These are phyloP conservation scores for Lutjanus argentimaculatus DNA, from an alignment of 2,797 vertebrate genomes.

Conservation along the genomic window DNA sequence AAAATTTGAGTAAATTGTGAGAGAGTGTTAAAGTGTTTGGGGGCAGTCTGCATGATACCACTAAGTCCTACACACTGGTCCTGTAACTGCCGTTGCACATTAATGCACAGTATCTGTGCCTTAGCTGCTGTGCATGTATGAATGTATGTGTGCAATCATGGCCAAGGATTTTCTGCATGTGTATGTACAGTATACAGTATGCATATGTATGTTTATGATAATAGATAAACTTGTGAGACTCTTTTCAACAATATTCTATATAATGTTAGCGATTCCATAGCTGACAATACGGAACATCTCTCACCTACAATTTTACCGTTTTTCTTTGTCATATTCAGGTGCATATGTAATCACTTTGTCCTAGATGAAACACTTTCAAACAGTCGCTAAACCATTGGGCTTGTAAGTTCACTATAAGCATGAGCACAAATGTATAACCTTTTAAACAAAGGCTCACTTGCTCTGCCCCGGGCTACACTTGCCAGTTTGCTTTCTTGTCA, in stretches of 20 bases:
- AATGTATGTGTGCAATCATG: too few species aligned
- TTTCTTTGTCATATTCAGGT: conserved; percentile 26
- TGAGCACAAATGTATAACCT: conserved; percentile 73
- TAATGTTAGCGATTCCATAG: background rate
- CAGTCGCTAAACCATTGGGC: conserved; percentile 34
- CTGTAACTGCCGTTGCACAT: too few species aligned
- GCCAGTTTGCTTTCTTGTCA: conserved; percentile 78
- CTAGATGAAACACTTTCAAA: conserved; percentile 56
- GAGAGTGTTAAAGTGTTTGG: too few species aligned
- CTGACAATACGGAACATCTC: background rate
- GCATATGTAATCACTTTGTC: conserved; percentile 47
- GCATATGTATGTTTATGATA: too few species aligned
- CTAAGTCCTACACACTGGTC: too few species aligned
- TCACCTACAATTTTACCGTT: background rate
- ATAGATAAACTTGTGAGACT: background rate
- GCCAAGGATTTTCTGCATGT: background rate
- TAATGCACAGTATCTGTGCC: background rate
- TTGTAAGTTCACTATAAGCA: conserved; percentile 65
- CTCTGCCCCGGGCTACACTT: conserved; percentile 75
- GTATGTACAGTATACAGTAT: background rate
- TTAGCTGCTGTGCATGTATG: background rate
- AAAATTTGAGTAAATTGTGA: too few species aligned
- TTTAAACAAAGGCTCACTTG: conserved; percentile 77
- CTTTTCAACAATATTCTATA: background rate
- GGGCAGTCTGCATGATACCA: too few species aligned